Evolutionary conservation across 1,140 invertebrate species (phyloP), one percentile per base, ranked within the genome.

Genomic region (Epicauta chinensis): DNA sequence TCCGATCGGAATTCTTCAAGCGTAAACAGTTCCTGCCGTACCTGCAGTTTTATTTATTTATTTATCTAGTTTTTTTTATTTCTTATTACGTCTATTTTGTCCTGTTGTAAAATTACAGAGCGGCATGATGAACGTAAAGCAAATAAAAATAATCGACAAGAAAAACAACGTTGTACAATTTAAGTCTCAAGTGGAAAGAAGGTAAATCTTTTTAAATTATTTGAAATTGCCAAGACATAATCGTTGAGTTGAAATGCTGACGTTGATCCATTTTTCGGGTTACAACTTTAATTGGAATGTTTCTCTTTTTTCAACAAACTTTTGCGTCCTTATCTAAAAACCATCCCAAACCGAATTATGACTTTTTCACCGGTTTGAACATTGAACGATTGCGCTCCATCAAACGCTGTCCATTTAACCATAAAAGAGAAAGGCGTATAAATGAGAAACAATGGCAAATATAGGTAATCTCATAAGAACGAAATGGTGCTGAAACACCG

Each of bases 401-500:
- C 34, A 47, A 47, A 37, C 45, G 36, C 34, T 17, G 45, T 23
- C 12, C 34, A 15, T 23, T 23, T 2, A 23, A 23, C 23, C 23
- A 23, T 5, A 3, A 23, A 23, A 23, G 7, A 23, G 7, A 1
- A 7, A 2, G 23, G 23, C 4, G 16, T 38, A 47, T 47, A 47
- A 47, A 47, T 47, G 45, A 16, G 45, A 47, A 47, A 47, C 45
- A 46, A 46, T 46, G 44, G 44, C 44, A 29, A 47, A 23, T n/a
- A n/a, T n/a, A 47, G 45, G 45, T 47, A 47, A 47, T 47, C 45
- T 47, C 45, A 29, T 38, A 38, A 47, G 34, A 14, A 43, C 12
- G 44, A 53, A 53, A 53, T 41, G 51, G 39, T 37, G 51, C 43
- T 42, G 44, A 53, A 53, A 46, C 34, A 47, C 51, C 43, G 39